Evolutionary conservation across 2,888 invertebrate species (phyloP), one percentile per base, ranked within the genome.

Genomic region (Hirtodrosophila histrioides): DNA sequence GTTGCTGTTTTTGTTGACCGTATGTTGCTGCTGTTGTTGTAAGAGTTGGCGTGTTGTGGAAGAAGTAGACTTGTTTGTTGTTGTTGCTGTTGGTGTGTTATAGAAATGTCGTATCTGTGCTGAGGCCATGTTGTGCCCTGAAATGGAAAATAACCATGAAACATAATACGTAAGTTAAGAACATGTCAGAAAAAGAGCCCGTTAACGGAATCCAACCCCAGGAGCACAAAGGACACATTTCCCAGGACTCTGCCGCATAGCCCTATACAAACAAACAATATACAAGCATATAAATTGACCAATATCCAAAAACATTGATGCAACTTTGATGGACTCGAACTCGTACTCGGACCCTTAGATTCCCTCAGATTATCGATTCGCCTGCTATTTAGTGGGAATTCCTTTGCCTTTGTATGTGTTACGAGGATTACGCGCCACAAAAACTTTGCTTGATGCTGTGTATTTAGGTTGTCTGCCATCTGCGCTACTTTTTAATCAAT

Each of bases 111-210:
- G 90, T 88, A 91, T 89, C 90, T 90, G 90, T 91, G 91, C 89
- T 91, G 91, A 91, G 91, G 91, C 91, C 91, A 91, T 91, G 90
- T 92, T 91, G 91, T 91, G 91, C 91, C 91, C 91, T 91, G 54
- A 46, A 88, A 89, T 46, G 50, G 5, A 36, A 61, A 62, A 31
- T 40, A 58, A 17, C 17, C 27, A 60, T 11, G 37, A 58, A 50
- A 46, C 57, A 79, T 54, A 44, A 61, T 33, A 74, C 41, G 43
- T 46, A 41, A 51, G 64, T 73, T 66, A 63, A 69, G 72, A 76
- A 58, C 46, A 79, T 63, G 72, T 64, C 50, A 49, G 46, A 23
- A 46, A 41, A 41, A 41, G 24, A 44, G 36, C 12, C 44, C 35
- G 3, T 51, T 51, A 54, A 56, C 39, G 39, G 41, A 31, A 31